Conservation (phyloP, 2,888 invertebrate species). For the Bhutanitis thaidina region DNA sequence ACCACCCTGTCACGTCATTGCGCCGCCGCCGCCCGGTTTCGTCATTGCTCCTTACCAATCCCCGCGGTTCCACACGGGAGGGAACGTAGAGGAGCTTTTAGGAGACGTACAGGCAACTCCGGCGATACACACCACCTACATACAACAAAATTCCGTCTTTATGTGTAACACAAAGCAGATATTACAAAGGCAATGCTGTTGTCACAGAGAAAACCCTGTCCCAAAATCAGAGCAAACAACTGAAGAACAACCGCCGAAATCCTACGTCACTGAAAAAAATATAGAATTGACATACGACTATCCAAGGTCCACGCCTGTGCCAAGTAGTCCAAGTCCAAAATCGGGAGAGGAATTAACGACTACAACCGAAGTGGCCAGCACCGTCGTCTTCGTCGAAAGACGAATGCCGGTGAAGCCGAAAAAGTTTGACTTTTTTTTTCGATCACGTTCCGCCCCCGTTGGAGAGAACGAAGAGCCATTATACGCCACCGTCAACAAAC, state of each 20-base stretch:
- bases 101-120: slow-evolving; percentile 82
- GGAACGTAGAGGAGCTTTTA: slow-evolving; percentile 84
- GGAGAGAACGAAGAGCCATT: slow-evolving; percentile 74
- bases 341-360: slow-evolving; percentile 55
- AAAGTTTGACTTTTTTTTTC: slow-evolving; percentile 70
- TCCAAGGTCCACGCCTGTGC: slow-evolving; percentile 63
- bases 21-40: slow-evolving; percentile 68
- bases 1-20: slow-evolving; percentile 57
- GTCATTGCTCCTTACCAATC: slow-evolving; percentile 62
- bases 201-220: slow-evolving; percentile 46
- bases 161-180: slow-evolving; percentile 72
- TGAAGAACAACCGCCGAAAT: slow-evolving; percentile 49
- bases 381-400: slow-evolving; percentile 73
- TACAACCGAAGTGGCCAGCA: slow-evolving; percentile 75
- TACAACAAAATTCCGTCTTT: slow-evolving; percentile 72
- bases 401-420: slow-evolving; percentile 68
- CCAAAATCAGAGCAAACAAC: slow-evolving; percentile 32
- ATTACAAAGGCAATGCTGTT: slow-evolving; percentile 64
- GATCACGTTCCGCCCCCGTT: slow-evolving; percentile 75
- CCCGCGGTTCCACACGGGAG: slow-evolving; percentile 76
- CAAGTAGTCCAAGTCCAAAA: slow-evolving; percentile 50
- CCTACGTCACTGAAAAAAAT: slow-evolving; percentile 73
- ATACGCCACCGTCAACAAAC: slow-evolving; percentile 74
- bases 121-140: slow-evolving; percentile 62
- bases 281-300: slow-evolving; percentile 75